A percentile compares a stretch with the other conserved stretches of the same genome.
These are phyloP conservation scores for Tragopan temminckii DNA, from an alignment of 2,797 vertebrate species.

Conservation along the genomic window DNA sequence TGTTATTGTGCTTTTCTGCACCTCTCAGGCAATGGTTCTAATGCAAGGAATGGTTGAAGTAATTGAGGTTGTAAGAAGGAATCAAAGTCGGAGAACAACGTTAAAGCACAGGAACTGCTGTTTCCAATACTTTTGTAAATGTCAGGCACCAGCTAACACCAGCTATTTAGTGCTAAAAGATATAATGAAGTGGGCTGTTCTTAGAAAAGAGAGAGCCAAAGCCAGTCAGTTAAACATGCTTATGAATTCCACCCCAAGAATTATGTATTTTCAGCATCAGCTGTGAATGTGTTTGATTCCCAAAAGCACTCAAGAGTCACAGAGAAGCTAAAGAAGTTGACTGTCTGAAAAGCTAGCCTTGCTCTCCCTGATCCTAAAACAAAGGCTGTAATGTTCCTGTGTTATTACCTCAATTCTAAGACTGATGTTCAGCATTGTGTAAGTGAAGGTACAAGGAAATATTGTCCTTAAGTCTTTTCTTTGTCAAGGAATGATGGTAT, in stretches of 20 bases:
- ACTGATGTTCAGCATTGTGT: not conserved
- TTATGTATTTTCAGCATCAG: not conserved
- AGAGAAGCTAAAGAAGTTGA: not conserved
- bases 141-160: not conserved
- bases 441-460: not conserved
- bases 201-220: not conserved
- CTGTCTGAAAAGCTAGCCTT: not conserved
- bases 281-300: not conserved
- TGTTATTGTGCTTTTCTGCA: not conserved
- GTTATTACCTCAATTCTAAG: not conserved
- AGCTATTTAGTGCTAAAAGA: not conserved
- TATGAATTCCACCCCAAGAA: not conserved
- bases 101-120: not conserved
- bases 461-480: not conserved
- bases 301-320: not conserved
- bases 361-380: not conserved
- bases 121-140: not conserved
- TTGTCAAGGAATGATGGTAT: not conserved
- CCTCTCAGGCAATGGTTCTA: not conserved
- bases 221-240: not conserved
- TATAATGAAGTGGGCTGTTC: not conserved
- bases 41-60: not conserved
- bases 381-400: not conserved
- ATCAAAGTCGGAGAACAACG: not conserved
- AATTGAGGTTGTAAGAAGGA: not conserved